Evolutionary conservation across 2,113 vertebrate genomes (phyloP).

Genomic region (Bambusicola thoracicus): DNA sequence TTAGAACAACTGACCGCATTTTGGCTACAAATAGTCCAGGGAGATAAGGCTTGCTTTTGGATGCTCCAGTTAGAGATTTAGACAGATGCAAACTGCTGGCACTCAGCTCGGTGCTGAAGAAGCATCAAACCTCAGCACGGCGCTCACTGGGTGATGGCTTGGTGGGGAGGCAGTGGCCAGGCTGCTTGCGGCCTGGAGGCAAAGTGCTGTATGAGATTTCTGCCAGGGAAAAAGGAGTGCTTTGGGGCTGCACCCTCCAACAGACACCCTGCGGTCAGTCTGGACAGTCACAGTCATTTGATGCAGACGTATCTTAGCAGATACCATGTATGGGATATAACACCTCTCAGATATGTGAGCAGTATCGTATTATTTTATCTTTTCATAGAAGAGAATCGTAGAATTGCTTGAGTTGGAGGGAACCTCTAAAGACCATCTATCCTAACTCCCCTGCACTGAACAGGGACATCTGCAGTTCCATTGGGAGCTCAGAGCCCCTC

Average conservation of each 20-base stretch:
- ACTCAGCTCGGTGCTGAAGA: neutral
- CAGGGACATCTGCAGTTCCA: too few species aligned
- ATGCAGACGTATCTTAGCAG: neutral
- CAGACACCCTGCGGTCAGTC: neutral
- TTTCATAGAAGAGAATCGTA: neutral
- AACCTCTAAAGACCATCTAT: too few species aligned
- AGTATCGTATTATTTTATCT: neutral
- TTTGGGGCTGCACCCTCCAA: too few species aligned
- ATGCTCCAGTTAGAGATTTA: neutral
- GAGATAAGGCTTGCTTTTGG: neutral
- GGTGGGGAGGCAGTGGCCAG: neutral
- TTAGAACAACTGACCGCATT: neutral
- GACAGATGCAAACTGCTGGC: neutral
- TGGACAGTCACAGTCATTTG: neutral
- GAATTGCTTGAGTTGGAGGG: too few species aligned
- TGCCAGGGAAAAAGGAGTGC: neutral
- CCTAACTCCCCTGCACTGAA: too few species aligned
- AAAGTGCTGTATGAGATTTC: neutral
- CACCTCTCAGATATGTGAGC: neutral
- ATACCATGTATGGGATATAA: neutral
- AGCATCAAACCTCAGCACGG: neutral
- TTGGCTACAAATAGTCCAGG: neutral
- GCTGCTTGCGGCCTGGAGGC: neutral
- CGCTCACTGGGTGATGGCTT: neutral
- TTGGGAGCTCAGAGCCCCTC: too few species aligned